phyloP scores from a whole-genome alignment of 2,888 invertebrate species.

The Himalopsyche kuldschensis region DNA sequence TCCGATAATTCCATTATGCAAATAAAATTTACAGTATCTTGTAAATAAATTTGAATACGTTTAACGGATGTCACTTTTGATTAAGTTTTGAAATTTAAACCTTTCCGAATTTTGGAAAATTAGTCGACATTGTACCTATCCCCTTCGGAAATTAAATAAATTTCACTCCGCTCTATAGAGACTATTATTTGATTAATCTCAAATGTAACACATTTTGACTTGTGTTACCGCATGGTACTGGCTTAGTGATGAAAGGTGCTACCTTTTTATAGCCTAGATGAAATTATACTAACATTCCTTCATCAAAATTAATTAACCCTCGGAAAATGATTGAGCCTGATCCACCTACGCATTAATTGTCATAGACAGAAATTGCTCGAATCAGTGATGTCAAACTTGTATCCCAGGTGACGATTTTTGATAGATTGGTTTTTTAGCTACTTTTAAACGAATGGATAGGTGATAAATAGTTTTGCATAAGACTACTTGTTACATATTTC shows the following conservation, averaged over 20 bases:
- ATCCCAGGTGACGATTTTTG: too few species aligned
- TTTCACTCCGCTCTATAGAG: not conserved
- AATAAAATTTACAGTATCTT: slow-evolving; percentile 10
- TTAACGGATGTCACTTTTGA: not conserved
- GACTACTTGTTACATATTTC: too few species aligned
- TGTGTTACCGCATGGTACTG: not conserved
- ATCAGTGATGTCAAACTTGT: too few species aligned
- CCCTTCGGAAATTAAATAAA: slow-evolving; percentile 1
- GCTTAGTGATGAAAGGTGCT: not conserved
- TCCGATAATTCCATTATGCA: slow-evolving; percentile 19
- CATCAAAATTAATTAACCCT: not conserved
- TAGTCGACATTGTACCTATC: not conserved
- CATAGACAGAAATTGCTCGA: too few species aligned
- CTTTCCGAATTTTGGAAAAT: slow-evolving; percentile 2
- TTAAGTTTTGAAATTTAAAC: slow-evolving; percentile 1
- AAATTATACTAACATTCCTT: not conserved
- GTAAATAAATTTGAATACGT: slow-evolving; percentile 3
- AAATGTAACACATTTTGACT: not conserved
- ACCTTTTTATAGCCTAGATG: not conserved
- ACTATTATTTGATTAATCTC: not conserved
- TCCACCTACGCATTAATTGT: too few species aligned
- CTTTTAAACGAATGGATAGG: too few species aligned
- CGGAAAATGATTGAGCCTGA: too few species aligned
- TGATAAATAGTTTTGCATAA: too few species aligned
- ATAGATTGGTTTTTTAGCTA: too few species aligned